Evolutionary conservation across 2,113 vertebrate genomes (phyloP), one percentile per base, ranked within the genome.

Genomic region (Pseudorasbora parva): DNA sequence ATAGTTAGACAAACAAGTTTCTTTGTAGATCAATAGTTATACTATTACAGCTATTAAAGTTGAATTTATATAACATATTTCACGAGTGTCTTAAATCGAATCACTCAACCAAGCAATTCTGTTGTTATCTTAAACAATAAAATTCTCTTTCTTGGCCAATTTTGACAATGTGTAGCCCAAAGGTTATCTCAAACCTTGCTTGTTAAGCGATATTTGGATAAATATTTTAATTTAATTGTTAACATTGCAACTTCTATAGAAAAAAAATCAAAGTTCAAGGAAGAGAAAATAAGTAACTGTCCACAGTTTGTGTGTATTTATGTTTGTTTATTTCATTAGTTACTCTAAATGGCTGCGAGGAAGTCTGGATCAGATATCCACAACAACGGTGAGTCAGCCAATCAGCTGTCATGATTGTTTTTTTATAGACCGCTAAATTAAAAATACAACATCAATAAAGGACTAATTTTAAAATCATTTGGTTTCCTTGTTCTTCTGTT

Each of bases 281-380:
- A 19, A 8, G 17, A 10, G 33, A 68, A 68, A 21, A 21, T 10
- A 21, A 19, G 1, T 43, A n/a, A 77, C 75, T 41, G 33, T n/a
- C 33, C 8, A 3, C 12, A 33, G 25, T 49, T 49, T 74, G 72
- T 74, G 4, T 68, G 17, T 21, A 74, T 30, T 64, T 12, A 8
- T 49, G n/a, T 83, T 51, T 64, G 45, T 76, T 14, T 47, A 1
- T n/a, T 43, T 45, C 45, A 95, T 93, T 91, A 97, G 95, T 88
- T 87, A 85, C 95, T 96, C 96, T 98, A 96, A 97, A 99, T 98
- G 97, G 97, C 97, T 97, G 95, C 96, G 92, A 97, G 95, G 95
- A 98, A 96, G 93, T 96, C 96, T 93, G 96, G 96, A 92, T 94
- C 96, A 86, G 97, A 98, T 91, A 94, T 93, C 93, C 95, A 96